Conservation (phyloP, 2,888 invertebrate genomes). For the Mactromeris polynyma region DNA sequence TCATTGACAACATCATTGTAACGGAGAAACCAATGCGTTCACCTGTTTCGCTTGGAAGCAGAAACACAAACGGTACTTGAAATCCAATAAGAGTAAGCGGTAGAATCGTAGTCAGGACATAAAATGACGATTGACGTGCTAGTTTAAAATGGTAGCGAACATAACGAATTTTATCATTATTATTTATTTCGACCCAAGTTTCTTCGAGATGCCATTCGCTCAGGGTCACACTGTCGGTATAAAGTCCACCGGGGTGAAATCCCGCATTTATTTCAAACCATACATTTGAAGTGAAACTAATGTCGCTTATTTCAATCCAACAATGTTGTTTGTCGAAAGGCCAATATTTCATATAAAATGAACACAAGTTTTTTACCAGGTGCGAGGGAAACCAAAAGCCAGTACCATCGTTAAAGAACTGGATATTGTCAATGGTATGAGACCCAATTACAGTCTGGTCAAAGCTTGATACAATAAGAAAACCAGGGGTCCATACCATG, state of each 20-base stretch:
- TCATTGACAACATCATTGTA: conserved; percentile 3
- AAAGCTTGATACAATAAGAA: background rate
- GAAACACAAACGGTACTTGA: background rate
- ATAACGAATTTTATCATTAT: background rate
- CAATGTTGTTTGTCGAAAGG: background rate
- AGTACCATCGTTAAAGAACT: background rate
- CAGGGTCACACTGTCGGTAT: background rate
- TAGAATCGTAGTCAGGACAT: background rate
- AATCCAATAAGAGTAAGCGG: background rate
- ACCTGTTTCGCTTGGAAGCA: background rate
- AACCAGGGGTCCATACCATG: conserved; percentile 60
- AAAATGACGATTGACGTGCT: background rate
- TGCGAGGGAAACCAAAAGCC: background rate
- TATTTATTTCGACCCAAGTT: background rate
- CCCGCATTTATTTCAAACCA: background rate
- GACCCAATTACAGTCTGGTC: background rate
- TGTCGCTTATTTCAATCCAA: background rate
- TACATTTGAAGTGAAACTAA: background rate
- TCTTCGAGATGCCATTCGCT: conserved; percentile 5
- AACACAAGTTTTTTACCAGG: background rate
- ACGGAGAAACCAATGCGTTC: background rate
- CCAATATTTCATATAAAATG: background rate
- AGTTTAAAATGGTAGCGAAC: background rate
- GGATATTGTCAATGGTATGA: background rate
- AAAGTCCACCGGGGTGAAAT: background rate